Conservation (phyloP, 2,113 vertebrate genomes). For the Cervus canadensis region DNA sequence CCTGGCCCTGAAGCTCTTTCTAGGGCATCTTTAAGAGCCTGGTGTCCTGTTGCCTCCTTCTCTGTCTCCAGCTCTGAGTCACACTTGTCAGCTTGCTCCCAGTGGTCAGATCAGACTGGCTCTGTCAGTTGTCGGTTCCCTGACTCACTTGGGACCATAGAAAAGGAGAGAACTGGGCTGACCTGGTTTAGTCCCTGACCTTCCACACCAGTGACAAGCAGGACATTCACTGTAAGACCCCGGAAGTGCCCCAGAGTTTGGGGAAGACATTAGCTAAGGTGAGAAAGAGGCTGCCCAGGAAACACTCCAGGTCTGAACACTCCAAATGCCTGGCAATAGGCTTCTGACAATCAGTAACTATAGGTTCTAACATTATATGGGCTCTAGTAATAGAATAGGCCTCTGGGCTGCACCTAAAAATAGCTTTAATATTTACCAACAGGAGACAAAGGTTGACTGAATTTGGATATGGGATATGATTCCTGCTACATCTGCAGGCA, state of each 20-base stretch:
- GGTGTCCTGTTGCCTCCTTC: not conserved
- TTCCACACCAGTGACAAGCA: not conserved
- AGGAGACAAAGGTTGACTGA: not conserved
- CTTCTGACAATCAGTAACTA: not conserved
- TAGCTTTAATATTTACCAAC: not conserved
- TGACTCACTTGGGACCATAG: not conserved
- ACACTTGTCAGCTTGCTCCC: not conserved
- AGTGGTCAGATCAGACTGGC: not conserved
- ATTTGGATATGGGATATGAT: not conserved
- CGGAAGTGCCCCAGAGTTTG: not conserved
- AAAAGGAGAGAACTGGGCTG: not conserved
- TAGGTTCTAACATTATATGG: not conserved
- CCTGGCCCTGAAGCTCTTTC: not conserved
- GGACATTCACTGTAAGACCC: not conserved
- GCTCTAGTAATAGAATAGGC: not conserved
- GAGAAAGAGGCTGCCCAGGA: not conserved
- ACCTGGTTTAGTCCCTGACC: not conserved
- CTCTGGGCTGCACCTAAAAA: not conserved
- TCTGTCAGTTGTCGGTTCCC: not conserved
- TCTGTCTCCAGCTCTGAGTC: not conserved
- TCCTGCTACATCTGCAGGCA: not conserved
- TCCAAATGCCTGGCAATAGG: not conserved
- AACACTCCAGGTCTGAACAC: not conserved
- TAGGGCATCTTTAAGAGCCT: not conserved
- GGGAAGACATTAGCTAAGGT: not conserved